Conservation (phyloP, 2,113 vertebrate genomes). For the Oplegnathus fasciatus region DNA sequence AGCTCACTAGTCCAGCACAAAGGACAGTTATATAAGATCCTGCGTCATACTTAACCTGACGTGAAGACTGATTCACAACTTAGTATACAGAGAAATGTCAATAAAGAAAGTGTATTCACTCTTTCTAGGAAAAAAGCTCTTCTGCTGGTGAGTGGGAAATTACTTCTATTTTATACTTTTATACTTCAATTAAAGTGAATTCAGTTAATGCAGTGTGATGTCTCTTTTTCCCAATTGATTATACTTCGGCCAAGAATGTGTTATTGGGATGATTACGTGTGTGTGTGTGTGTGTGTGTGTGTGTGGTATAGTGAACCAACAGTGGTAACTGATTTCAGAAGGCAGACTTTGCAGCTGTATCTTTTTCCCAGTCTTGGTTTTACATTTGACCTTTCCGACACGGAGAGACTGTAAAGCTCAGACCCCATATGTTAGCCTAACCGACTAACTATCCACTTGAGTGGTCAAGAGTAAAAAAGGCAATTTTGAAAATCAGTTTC, state of each 20-base stretch:
- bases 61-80: not conserved
- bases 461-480: constrained; percentile 26
- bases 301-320: not conserved
- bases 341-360: not conserved
- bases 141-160: not conserved
- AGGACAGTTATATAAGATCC: not conserved
- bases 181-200: not conserved
- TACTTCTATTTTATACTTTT: too few species aligned
- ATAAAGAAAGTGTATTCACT: not conserved
- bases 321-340: not conserved
- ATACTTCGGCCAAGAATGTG: not conserved
- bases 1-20: not conserved
- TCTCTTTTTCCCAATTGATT: too few species aligned
- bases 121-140: not conserved
- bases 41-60: not conserved
- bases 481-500: constrained; percentile 44
- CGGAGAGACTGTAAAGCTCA: not conserved
- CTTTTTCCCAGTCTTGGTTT: not conserved
- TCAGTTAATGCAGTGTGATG: not conserved
- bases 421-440: not conserved
- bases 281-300: constrained; percentile 2
- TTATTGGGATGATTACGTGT: not conserved
- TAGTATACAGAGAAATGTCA: too few species aligned
- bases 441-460: not conserved
- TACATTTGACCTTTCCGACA: not conserved